Conservation (phyloP, 2,113 vertebrate species). For the Hystrix cristata region DNA sequence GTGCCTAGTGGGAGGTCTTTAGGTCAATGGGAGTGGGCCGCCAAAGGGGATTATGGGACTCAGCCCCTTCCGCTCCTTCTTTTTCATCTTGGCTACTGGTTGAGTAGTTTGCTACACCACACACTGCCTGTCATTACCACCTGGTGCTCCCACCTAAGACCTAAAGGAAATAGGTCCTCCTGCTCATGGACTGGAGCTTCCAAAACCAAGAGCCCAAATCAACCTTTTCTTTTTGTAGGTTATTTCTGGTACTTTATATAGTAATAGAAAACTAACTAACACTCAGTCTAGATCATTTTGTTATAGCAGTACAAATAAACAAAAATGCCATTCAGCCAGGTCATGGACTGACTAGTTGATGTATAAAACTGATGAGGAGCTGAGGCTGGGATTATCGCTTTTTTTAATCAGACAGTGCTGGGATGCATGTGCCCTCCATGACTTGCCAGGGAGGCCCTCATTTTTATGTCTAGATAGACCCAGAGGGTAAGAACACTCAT, state of each 20-base stretch:
- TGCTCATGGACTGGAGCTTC: not conserved
- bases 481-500: not conserved
- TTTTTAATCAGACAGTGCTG: not conserved
- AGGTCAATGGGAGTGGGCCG: not conserved
- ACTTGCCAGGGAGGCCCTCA: rapidly evolving
- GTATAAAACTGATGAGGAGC: not conserved
- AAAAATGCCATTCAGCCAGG: not conserved
- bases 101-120: not conserved
- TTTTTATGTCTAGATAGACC: not conserved
- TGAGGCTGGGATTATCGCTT: not conserved
- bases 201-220: not conserved
- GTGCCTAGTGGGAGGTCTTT: not conserved
- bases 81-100: not conserved
- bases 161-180: not conserved
- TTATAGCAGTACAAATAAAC: not conserved
- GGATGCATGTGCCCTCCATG: not conserved
- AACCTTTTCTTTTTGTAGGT: not conserved
- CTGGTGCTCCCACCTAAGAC: too few relatives aligned
- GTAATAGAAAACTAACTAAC: not conserved
- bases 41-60: not conserved
- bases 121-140: rapidly evolving
- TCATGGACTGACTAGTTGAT: not conserved
- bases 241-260: not conserved
- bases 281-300: not conserved
- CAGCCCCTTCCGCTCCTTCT: not conserved